Evolutionary conservation across 1,140 invertebrate genomes (phyloP).

Genomic region (Thrips palmi): DNA sequence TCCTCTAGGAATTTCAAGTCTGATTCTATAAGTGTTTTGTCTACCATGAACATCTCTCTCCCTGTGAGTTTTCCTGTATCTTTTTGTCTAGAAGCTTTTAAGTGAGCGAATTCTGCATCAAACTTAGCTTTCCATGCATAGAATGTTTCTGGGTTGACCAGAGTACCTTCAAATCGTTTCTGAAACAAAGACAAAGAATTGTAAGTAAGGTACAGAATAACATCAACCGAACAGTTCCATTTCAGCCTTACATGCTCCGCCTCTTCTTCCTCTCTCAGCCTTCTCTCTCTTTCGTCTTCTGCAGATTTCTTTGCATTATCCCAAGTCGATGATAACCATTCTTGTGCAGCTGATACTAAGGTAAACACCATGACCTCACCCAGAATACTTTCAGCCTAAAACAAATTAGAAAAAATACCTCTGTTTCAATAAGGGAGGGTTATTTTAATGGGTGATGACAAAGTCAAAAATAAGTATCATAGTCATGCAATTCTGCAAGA

Average conservation of each 20-base stretch:
- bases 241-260: constrained; percentile 49
- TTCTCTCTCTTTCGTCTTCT: constrained; percentile 47
- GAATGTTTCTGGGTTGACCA: constrained; percentile 92
- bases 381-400: constrained; percentile 66
- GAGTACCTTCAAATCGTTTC: constrained; percentile 90
- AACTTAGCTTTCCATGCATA: constrained; percentile 86
- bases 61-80: constrained; percentile 61
- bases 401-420: constrained; percentile 11
- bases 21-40: constrained; percentile 82
- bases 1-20: constrained; percentile 89
- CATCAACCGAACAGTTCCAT: not conserved
- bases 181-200: constrained; percentile 24
- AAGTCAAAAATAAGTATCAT: constrained; percentile 1
- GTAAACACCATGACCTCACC: constrained; percentile 98
- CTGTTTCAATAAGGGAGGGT: constrained; percentile 1
- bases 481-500: constrained; percentile 1
- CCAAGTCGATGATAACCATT: constrained; percentile 75
- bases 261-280: constrained; percentile 61
- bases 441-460: constrained; percentile 7
- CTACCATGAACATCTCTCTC: constrained; percentile 77
- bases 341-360: constrained; percentile 76
- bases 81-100: constrained; percentile 22
- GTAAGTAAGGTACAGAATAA: constrained; percentile 2
- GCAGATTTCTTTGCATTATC: constrained; percentile 53
- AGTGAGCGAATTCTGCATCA: constrained; percentile 64